Percentiles rank a stretch among this genome's conserved stretches.
Conservation (phyloP, 2,888 invertebrate species). For the Tanypteryx hageni region DNA sequence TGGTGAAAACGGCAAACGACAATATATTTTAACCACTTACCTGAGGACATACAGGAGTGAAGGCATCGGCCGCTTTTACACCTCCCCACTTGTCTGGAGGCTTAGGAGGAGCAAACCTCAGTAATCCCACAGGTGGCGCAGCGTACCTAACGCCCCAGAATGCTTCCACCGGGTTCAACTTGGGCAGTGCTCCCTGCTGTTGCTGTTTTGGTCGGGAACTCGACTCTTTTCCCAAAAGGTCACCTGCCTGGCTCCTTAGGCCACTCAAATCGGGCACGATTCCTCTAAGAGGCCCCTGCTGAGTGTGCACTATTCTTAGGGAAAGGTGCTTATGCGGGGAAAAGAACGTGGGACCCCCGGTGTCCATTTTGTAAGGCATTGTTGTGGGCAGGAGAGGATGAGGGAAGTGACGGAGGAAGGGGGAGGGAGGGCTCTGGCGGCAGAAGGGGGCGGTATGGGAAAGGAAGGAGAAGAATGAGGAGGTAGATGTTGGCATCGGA, state of each 20-base stretch:
- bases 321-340: background rate
- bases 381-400: background rate
- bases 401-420: conserved; percentile 23
- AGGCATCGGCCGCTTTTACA: conserved; percentile 84
- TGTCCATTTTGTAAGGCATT: background rate
- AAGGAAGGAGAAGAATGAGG: conserved; percentile 49
- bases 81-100: conserved; percentile 85
- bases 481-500: conserved; percentile 51
- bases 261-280: conserved; percentile 73
- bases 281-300: conserved; percentile 83
- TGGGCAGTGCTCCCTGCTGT: conserved; percentile 73
- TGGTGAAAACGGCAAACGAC: no score
- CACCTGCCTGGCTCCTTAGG: conserved; percentile 68
- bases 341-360: background rate
- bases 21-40: conserved; percentile 66
- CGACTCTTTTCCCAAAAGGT: conserved; percentile 80
- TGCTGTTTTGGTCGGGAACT: conserved; percentile 78
- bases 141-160: conserved; percentile 93
- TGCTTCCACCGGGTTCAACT: conserved; percentile 87
- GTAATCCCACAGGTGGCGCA: conserved; percentile 82
- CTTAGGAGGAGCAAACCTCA: conserved; percentile 84
- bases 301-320: conserved; percentile 84
- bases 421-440: conserved; percentile 42
- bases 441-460: conserved; percentile 49
- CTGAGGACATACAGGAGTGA: conserved; percentile 89